A percentile compares a stretch with the other conserved stretches of the same genome.
phyloP scores from a whole-genome alignment of 2,797 vertebrate species.

The Loriculus beryllinus region DNA sequence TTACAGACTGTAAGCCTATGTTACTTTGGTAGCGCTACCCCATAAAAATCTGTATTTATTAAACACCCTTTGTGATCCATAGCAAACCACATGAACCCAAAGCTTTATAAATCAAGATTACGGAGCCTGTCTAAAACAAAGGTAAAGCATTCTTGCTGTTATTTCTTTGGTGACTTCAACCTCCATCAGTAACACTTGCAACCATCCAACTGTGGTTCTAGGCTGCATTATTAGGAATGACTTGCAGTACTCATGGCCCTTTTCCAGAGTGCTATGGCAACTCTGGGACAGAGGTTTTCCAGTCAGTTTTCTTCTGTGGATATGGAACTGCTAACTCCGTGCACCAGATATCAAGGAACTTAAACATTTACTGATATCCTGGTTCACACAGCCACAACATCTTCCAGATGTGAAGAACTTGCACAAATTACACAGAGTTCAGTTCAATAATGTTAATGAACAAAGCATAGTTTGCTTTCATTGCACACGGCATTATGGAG shows the following conservation, averaged over 20 bases:
- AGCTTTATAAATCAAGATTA: neutral
- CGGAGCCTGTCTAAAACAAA: neutral
- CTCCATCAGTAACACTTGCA: neutral
- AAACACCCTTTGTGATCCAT: neutral
- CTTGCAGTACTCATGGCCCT: neutral
- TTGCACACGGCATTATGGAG: neutral
- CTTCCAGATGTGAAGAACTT: neutral
- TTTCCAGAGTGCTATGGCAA: neutral
- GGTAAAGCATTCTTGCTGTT: neutral
- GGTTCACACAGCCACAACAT: neutral
- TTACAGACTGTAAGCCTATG: accelerated
- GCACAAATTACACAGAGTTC: neutral
- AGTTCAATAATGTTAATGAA: neutral
- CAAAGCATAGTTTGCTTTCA: neutral
- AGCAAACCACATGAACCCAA: neutral
- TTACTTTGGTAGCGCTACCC: neutral
- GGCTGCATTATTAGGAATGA: neutral
- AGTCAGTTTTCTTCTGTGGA: neutral
- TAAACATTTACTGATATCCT: neutral
- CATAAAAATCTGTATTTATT: neutral
- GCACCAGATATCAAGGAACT: neutral
- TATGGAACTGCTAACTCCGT: neutral
- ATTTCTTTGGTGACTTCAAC: neutral
- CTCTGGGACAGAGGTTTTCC: neutral
- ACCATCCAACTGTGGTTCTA: accelerated